Conservation (phyloP, 2,888 invertebrate species). For the Agrenia bidenticulata region DNA sequence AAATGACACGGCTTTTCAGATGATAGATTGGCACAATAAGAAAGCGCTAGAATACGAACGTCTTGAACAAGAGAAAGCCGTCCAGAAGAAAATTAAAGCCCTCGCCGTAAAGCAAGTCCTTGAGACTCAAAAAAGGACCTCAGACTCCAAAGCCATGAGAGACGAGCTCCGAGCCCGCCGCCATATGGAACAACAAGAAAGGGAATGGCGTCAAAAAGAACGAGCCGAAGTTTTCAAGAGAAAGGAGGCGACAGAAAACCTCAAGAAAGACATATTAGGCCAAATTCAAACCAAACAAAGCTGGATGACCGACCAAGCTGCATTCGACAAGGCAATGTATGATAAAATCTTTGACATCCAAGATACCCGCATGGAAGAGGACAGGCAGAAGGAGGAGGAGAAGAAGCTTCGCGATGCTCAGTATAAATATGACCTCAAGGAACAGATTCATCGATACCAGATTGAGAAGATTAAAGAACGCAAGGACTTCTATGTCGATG, state of each 20-base stretch:
- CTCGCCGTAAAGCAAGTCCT: constrained; percentile 32
- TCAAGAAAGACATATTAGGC: constrained; percentile 40
- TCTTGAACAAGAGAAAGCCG: constrained; percentile 30
- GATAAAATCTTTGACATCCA: constrained; percentile 48
- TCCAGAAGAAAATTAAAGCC: constrained; percentile 37
- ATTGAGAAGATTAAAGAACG: constrained; percentile 46
- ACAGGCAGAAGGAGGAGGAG: constrained; percentile 39
- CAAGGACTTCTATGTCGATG: constrained; percentile 49
- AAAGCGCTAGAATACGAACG: constrained; percentile 43
- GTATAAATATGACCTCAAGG: constrained; percentile 47
- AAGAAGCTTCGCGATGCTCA: constrained; percentile 38
- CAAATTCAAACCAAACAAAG: constrained; percentile 46
- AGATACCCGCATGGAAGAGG: constrained; percentile 40
- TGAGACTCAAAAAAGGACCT: constrained; percentile 39
- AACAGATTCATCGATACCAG: constrained; percentile 50
- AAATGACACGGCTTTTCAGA: no score
- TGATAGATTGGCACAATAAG: constrained; percentile 41
- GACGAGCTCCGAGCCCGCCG: constrained; percentile 49
- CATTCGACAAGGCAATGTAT: constrained; percentile 46
- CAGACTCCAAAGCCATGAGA: constrained; percentile 43
- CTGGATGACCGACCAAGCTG: constrained; percentile 45
- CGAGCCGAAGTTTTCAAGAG: constrained; percentile 31
- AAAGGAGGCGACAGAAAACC: constrained; percentile 30
- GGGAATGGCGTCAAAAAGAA: constrained; percentile 51
- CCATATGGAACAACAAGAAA: constrained; percentile 44